Evolutionary conservation across 2,113 vertebrate species (phyloP).

Genomic region (Mohoua ochrocephala): DNA sequence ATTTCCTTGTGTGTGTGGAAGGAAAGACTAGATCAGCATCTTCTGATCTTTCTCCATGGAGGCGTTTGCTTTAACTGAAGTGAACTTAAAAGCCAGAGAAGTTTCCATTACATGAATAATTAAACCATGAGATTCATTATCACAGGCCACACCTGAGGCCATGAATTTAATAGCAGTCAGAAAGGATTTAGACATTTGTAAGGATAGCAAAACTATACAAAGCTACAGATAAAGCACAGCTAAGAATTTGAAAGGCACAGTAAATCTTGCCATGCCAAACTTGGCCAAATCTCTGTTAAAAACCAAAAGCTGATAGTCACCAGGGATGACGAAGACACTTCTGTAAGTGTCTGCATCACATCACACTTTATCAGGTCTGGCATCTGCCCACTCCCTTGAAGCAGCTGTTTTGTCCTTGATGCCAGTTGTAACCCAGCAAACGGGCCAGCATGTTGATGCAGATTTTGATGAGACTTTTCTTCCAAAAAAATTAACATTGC

Average conservation of each 20-base stretch:
- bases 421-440: not conserved
- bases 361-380: not conserved
- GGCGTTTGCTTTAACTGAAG: not conserved
- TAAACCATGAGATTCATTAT: not conserved
- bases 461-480: not conserved
- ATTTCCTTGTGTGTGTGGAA: not conserved
- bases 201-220: not conserved
- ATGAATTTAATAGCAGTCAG: not conserved
- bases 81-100: not conserved
- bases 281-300: not conserved
- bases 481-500: not conserved
- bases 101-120: not conserved
- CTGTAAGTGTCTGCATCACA: not conserved
- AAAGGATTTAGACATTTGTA: not conserved
- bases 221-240: not conserved
- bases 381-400: not conserved
- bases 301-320: not conserved
- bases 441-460: fast-evolving
- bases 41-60: not conserved
- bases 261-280: not conserved
- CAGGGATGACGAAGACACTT: not conserved
- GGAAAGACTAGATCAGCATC: not conserved
- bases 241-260: not conserved
- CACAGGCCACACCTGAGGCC: not conserved
- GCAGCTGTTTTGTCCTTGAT: not conserved